These are phyloP conservation scores for Coregonus sp. DNA, from an alignment of 2,797 vertebrate species.

Conservation along the genomic window DNA sequence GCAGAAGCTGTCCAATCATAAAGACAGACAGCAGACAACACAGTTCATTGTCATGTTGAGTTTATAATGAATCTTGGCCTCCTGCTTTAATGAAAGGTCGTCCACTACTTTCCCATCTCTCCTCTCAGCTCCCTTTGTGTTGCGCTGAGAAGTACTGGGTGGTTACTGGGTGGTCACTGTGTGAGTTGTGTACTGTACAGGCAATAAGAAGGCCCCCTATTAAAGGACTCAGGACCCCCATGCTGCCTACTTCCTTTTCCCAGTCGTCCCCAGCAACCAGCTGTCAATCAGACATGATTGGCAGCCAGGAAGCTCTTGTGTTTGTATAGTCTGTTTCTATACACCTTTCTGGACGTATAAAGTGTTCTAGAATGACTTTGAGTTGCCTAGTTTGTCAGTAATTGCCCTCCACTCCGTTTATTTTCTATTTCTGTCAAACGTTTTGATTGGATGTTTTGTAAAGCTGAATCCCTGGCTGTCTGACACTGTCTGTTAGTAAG, in stretches of 20 bases:
- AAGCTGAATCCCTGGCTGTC: neutral
- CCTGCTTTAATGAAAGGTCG: neutral
- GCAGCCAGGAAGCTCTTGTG: no score
- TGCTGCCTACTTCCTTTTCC: no score
- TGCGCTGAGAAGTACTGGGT: neutral
- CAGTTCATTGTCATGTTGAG: neutral
- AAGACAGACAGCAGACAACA: neutral
- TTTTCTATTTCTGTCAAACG: neutral
- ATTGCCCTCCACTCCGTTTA: neutral
- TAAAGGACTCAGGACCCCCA: no score
- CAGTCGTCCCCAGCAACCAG: no score
- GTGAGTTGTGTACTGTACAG: conserved; percentile 3
- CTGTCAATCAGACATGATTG: no score
- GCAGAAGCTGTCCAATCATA: neutral
- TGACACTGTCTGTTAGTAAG: neutral
- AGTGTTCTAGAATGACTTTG: neutral
- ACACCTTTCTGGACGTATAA: no score
- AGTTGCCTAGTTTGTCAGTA: neutral
- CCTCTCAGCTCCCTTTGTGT: neutral
- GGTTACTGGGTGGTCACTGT: neutral
- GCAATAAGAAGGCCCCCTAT: neutral
- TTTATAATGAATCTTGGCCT: neutral
- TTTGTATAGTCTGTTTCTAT: neutral
- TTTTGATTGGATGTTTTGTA: neutral
- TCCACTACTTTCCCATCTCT: neutral